Conservation (phyloP, 2,797 vertebrate species). For the Acanthurus tractus region DNA sequence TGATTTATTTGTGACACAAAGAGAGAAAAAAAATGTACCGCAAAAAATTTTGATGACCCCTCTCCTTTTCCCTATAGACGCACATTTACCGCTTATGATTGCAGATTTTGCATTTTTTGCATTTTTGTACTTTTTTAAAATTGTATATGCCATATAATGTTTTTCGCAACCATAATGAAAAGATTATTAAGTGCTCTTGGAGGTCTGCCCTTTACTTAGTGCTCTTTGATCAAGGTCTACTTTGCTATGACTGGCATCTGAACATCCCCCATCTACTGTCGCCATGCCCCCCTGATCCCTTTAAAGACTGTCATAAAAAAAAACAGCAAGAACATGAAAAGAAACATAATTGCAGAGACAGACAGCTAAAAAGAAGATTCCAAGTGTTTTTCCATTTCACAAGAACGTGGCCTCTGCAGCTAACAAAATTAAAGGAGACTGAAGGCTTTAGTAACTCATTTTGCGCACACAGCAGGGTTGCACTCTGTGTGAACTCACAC, state of each 20-base stretch:
- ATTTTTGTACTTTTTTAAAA: neutral
- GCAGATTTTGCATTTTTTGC: no score
- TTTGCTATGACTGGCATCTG: constrained; percentile 15
- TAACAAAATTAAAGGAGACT: constrained; percentile 30
- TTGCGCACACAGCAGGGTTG: constrained; percentile 26
- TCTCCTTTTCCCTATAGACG: neutral
- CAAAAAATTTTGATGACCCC: neutral
- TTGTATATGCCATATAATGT: neutral
- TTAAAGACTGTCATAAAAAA: constrained; percentile 8
- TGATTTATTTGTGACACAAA: no score
- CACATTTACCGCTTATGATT: neutral
- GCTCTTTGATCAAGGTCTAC: constrained; percentile 28
- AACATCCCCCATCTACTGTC: constrained; percentile 1
- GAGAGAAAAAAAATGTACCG: no score
- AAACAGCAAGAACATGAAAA: constrained; percentile 1
- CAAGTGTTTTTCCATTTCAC: constrained; percentile 29
- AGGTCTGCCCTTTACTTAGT: neutral
- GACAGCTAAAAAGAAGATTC: constrained; percentile 5
- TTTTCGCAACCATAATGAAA: neutral
- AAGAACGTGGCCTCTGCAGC: constrained; percentile 26
- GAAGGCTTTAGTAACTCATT: constrained; percentile 25
- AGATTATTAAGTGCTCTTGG: constrained; percentile 1
- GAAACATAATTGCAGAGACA: constrained; percentile 16
- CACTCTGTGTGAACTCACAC: constrained; percentile 52
- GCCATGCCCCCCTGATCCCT: neutral